phyloP scores from a whole-genome alignment of 2,888 invertebrate genomes.

The Alsophila aescularia region DNA sequence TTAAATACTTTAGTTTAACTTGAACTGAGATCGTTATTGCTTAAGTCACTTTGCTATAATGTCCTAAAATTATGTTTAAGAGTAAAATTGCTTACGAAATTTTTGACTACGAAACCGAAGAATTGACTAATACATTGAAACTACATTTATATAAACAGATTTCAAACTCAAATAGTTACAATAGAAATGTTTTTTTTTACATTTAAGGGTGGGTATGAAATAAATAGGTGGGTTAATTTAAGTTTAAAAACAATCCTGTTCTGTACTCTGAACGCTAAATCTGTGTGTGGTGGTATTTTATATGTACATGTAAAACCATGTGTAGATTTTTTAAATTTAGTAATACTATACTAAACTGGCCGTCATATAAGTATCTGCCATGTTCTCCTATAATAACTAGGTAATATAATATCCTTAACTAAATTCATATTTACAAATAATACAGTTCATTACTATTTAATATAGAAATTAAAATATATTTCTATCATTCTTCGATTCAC shows the following conservation, averaged over 20 bases:
- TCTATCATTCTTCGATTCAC: slow-evolving; percentile 84
- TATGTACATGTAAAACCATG: slow-evolving; percentile 84
- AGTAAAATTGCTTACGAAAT: slow-evolving; percentile 9
- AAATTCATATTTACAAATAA: slow-evolving; percentile 86
- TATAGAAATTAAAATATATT: slow-evolving; percentile 84
- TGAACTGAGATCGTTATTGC: slow-evolving; percentile 26
- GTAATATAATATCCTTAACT: slow-evolving; percentile 86
- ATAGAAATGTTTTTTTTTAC: neutral
- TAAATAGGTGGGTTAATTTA: slow-evolving; percentile 24
- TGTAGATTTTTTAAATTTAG: slow-evolving; percentile 83
- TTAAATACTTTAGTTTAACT: slow-evolving; percentile 24
- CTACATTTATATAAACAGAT: neutral
- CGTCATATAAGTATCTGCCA: slow-evolving; percentile 88
- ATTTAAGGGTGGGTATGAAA: slow-evolving; percentile 27
- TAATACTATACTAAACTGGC: slow-evolving; percentile 90
- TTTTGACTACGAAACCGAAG: neutral
- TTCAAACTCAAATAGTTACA: neutral
- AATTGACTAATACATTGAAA: slow-evolving; percentile 14
- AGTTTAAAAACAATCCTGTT: slow-evolving; percentile 27
- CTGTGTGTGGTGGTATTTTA: slow-evolving; percentile 64
- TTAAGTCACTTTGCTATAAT: slow-evolving; percentile 27
- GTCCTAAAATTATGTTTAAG: slow-evolving; percentile 13
- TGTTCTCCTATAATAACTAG: slow-evolving; percentile 84
- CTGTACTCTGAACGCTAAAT: slow-evolving; percentile 63
- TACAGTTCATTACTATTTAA: slow-evolving; percentile 83